Base-by-base conservation (phyloP, 2,797 vertebrate genomes). In the Hemibagrus guttatus region DNA sequence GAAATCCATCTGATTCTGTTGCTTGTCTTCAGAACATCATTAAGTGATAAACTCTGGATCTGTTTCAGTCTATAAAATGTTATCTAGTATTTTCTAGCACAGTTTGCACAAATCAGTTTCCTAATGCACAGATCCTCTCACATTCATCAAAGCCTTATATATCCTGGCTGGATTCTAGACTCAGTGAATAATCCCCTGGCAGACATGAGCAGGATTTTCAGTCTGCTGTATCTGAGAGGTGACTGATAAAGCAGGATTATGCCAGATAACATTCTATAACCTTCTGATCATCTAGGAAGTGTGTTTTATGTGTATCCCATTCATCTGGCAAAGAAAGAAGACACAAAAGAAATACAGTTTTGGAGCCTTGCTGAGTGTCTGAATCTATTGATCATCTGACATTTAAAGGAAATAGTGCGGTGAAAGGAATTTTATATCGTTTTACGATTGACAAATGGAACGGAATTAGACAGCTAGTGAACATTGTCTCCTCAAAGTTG, bases 241-340 rank as follows among this genome's bases (percentile, higher is more conserved):
- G 84, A 59, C 85, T 90, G 90, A 91, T 85, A 86, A 59, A 49
- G 86, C 84, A 82, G 75, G 88, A 85, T 89, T 31, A 69, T 61
- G 13, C 26, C 58, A 59, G 69, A 39, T 79, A 39, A 63, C 6
- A 13, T 4, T 17, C 78, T 61, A 87, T 35, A 86, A 88, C 46
- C 5, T 26, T 49, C 74, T 2, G 56, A 88, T 85, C 21, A 68
- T 23, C 12, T 49, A 56, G 3, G 31, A 46, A 26, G 26, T 46
- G 5, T 64, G 46, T 84, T 86, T 81, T n/a, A 64, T n/a, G 35
- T 61, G 58, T 13, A 19, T 61, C 26, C 21, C 64, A 80, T 75
- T 39, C 12, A 12, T 49, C 76, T 66, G 28, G 81, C 35, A 64
- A 13, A 71, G 21, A 49, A 49, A 12, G 7, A 46, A 26, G 19